Evolutionary conservation across 2,888 invertebrate genomes (phyloP).

Genomic region (Drosophila birchii): DNA sequence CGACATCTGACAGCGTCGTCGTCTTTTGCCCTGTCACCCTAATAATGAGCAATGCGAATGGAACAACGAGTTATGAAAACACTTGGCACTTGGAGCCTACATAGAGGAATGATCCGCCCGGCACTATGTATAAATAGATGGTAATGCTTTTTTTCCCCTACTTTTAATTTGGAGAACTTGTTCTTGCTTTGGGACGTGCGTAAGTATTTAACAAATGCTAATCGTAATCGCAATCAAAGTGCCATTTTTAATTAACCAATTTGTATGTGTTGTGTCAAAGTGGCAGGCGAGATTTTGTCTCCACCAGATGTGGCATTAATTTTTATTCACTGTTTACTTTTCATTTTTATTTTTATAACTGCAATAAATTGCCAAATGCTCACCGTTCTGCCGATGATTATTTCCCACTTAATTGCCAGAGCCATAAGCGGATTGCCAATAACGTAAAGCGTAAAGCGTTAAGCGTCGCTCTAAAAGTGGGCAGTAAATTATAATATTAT

Average conservation of each 20-base stretch:
- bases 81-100: neutral
- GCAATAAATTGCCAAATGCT: constrained; percentile 56
- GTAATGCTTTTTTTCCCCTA: neutral
- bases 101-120: neutral
- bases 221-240: constrained; percentile 25
- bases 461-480: constrained; percentile 11
- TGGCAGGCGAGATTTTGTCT: constrained; percentile 41
- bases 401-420: constrained; percentile 40
- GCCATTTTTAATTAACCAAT: constrained; percentile 66
- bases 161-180: constrained; percentile 25
- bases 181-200: constrained; percentile 24
- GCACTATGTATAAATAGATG: constrained; percentile 24
- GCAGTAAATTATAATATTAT: constrained; percentile 35
- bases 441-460: constrained; percentile 1
- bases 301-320: constrained; percentile 16
- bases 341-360: constrained; percentile 49
- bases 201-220: constrained; percentile 7
- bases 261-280: constrained; percentile 60
- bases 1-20: constrained; percentile 25
- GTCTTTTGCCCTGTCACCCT: constrained; percentile 32
- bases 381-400: constrained; percentile 32
- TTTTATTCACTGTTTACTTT: constrained; percentile 22
- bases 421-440: constrained; percentile 33
- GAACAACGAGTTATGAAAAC: constrained; percentile 38
- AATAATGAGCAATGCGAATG: constrained; percentile 35